A percentile compares a stretch with the other conserved stretches of the same genome.
These are phyloP conservation scores for Drosophila lowei DNA, from an alignment of 1,140 invertebrate genomes.

Conservation along the genomic window DNA sequence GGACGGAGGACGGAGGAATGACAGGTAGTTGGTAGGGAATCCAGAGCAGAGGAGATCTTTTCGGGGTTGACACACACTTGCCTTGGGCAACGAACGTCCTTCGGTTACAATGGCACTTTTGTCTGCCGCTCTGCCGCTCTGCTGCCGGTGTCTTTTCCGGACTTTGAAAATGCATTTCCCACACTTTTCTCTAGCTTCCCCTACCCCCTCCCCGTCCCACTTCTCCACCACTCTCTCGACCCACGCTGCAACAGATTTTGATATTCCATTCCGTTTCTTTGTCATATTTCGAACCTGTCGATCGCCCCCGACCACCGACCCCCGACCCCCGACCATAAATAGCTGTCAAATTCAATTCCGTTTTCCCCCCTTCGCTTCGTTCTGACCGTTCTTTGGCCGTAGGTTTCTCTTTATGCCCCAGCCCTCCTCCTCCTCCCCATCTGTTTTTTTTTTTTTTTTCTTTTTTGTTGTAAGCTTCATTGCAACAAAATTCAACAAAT, in stretches of 20 bases:
- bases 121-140: conserved; percentile 16
- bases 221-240: background rate
- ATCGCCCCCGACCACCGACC: conserved; percentile 19
- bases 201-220: background rate
- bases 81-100: conserved; percentile 61
- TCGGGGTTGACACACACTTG: conserved; percentile 43
- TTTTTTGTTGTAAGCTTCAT: conserved; percentile 61
- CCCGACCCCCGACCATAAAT: conserved; percentile 46
- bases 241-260: conserved; percentile 37
- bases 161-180: conserved; percentile 58
- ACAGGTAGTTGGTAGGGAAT: conserved; percentile 7
- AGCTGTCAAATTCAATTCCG: conserved; percentile 70
- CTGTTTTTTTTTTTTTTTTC: conserved; percentile 8
- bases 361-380: conserved; percentile 4
- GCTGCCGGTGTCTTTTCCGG: conserved; percentile 49
- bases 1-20: conserved; percentile 16
- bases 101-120: conserved; percentile 60
- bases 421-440: no score
- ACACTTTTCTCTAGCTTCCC: conserved; percentile 60
- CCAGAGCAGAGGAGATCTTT: background rate
- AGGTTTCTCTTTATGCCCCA: background rate
- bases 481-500: conserved; percentile 55
- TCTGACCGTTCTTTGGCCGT: background rate
- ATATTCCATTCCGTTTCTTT: conserved; percentile 28
- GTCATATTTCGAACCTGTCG: conserved; percentile 52